Percentiles rank a stretch among this genome's conserved stretches.
Evolutionary conservation across 2,888 invertebrate species (phyloP).

Genomic region (Adineta ricciae): DNA sequence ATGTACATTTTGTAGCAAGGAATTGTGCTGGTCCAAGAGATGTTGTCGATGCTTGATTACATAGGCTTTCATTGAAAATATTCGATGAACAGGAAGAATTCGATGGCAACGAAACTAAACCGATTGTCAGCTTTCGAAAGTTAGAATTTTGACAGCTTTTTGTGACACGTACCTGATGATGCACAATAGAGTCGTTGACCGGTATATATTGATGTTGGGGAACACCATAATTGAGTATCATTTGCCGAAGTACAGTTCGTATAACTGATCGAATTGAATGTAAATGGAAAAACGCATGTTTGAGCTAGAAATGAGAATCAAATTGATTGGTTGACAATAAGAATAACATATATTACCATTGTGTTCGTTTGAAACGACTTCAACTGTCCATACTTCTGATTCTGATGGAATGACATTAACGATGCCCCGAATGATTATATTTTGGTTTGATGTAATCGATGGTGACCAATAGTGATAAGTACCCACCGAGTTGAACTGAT

Average conservation of each 20-base stretch:
- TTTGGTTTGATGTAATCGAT: not conserved
- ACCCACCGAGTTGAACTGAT: slow-evolving; percentile 24
- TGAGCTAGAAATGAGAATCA: slow-evolving; percentile 10
- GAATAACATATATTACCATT: not conserved
- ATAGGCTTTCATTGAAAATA: not conserved
- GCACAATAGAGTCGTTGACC: slow-evolving; percentile 7
- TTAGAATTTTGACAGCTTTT: not conserved
- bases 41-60: not conserved
- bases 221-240: slow-evolving; percentile 23
- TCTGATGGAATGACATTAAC: slow-evolving; percentile 8
- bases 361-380: not conserved
- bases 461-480: slow-evolving; percentile 31
- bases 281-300: slow-evolving; percentile 25
- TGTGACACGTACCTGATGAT: not conserved
- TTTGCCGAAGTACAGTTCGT: slow-evolving; percentile 14
- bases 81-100: not conserved
- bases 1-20: not conserved
- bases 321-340: not conserved
- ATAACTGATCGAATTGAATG: not conserved
- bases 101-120: not conserved
- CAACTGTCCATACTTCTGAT: not conserved
- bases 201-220: not conserved
- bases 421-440: not conserved
- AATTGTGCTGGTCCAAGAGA: not conserved
- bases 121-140: too few species aligned